These are phyloP conservation scores for Cherax destructor DNA, from an alignment of 1,140 invertebrate genomes.

Conservation along the genomic window DNA sequence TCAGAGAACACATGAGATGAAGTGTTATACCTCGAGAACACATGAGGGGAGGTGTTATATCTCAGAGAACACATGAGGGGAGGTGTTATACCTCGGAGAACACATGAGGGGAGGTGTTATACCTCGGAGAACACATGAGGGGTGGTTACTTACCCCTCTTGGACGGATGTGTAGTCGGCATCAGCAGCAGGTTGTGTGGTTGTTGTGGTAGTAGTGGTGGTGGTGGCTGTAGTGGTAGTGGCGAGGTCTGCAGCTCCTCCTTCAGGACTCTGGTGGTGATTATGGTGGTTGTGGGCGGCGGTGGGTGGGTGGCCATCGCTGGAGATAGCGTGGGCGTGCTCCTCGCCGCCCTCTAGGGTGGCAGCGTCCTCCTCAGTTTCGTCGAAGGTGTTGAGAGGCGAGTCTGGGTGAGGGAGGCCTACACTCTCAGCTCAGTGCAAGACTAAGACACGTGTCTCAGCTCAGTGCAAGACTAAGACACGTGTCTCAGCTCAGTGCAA, in stretches of 20 bases:
- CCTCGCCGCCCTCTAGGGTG: slow-evolving; percentile 55
- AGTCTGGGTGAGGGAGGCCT: slow-evolving; percentile 29
- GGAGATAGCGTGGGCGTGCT: slow-evolving; percentile 47
- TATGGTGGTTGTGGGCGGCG: background rate
- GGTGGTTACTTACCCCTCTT: slow-evolving; percentile 27
- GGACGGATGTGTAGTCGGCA: slow-evolving; percentile 29
- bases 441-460: no score
- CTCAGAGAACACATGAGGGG: no score
- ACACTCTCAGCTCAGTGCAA: no score
- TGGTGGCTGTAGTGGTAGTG: background rate
- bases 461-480: no score
- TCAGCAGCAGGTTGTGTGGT: background rate
- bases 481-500: no score
- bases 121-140: no score
- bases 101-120: background rate
- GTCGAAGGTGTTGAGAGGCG: slow-evolving; percentile 35
- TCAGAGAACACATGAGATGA: no score
- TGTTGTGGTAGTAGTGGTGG: background rate
- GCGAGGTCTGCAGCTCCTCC: background rate
- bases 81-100: no score
- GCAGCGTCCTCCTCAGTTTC: slow-evolving; percentile 57
- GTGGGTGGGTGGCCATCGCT: background rate
- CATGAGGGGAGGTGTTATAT: background rate
- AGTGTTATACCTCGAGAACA: no score
- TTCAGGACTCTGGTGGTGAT: background rate